phyloP scores from a whole-genome alignment of 2,113 vertebrate species.

The Cynocephalus volans region DNA sequence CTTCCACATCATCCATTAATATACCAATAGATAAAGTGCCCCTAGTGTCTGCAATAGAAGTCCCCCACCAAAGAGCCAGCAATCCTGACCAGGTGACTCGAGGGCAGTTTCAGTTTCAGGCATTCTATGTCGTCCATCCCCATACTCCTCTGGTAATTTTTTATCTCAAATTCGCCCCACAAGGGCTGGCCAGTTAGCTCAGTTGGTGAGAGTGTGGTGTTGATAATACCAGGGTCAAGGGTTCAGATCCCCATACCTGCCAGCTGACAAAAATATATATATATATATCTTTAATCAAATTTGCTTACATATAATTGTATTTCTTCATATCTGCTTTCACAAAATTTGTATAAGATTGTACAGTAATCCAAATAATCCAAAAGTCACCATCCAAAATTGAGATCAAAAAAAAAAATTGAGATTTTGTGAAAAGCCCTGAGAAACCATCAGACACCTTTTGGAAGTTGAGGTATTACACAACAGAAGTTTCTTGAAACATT shows the following conservation, averaged over 20 bases:
- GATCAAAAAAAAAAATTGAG: background rate
- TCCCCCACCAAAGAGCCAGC: background rate
- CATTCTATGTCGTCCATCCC: background rate
- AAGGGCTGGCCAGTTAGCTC: no score
- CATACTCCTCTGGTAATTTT: background rate
- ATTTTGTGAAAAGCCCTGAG: background rate
- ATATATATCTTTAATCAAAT: background rate
- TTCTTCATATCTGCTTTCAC: background rate
- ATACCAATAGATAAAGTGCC: background rate
- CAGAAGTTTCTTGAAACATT: slow-evolving; percentile 32
- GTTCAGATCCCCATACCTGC: no score
- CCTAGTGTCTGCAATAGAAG: background rate
- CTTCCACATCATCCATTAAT: background rate
- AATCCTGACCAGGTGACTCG: background rate
- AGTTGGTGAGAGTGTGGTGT: no score
- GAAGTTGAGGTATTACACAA: background rate
- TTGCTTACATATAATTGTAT: background rate
- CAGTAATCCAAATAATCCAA: background rate
- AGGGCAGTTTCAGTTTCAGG: background rate
- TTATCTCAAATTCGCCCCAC: background rate
- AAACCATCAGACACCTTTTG: background rate
- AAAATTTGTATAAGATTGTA: background rate
- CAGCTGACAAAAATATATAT: no score
- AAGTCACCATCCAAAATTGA: background rate
- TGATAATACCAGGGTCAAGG: no score